Evolutionary conservation across 1,140 invertebrate species (phyloP).

Genomic region (Drosophila parabipectinata): DNA sequence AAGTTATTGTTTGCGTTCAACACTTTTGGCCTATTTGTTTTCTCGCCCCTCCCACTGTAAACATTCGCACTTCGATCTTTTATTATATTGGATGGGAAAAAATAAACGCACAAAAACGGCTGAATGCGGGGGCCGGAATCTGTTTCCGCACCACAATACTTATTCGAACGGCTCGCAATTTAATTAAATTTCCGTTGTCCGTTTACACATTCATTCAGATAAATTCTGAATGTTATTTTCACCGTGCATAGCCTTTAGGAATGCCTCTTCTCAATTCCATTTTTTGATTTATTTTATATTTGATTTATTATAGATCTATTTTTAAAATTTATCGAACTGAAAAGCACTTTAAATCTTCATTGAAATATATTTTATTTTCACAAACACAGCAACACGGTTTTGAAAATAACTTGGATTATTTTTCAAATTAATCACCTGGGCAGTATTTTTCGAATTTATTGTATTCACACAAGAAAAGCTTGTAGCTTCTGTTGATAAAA

Average conservation of each 20-base stretch:
- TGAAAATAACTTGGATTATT: too few species aligned
- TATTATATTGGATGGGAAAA: slow-evolving; percentile 16
- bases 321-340: neutral
- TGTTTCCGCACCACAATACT: slow-evolving; percentile 17
- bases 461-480: neutral
- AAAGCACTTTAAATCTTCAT: too few species aligned
- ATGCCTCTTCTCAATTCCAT: neutral
- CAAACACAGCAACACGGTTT: too few species aligned
- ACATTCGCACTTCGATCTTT: slow-evolving; percentile 31
- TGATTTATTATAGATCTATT: neutral
- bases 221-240: slow-evolving; percentile 22
- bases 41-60: slow-evolving; percentile 9
- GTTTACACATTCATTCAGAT: slow-evolving; percentile 36
- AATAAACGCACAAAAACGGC: slow-evolving; percentile 21
- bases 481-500: neutral
- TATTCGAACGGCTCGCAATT: slow-evolving; percentile 12
- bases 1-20: slow-evolving; percentile 29
- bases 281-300: neutral
- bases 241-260: slow-evolving; percentile 11
- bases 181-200: slow-evolving; percentile 43
- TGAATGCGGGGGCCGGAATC: neutral
- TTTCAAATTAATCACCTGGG: too few species aligned
- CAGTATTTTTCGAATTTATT: too few species aligned
- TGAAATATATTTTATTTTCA: too few species aligned
- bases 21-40: slow-evolving; percentile 30